Base-by-base conservation (phyloP, 2,888 invertebrate genomes). In the Allacma fusca region DNA sequence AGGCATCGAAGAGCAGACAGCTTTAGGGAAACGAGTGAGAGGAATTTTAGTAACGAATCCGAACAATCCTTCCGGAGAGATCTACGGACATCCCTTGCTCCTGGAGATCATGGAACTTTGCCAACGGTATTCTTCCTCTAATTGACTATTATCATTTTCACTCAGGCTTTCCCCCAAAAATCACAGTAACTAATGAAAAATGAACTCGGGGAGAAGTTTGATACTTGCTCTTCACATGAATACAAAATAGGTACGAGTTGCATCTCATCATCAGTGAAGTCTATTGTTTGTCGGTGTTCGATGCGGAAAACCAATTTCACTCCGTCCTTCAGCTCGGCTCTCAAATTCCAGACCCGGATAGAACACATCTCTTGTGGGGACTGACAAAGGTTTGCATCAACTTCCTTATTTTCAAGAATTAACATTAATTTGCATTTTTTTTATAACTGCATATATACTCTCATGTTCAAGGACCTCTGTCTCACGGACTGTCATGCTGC, bases 251-350 rank as follows among this genome's bases (percentile, higher is more conserved):
- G 65, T 75, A 79, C 43, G 50, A 76, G 62, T n/a, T 82, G 19
- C 81, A 82, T 67, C 57, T 82, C 12, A 81, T 82, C 71, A 77
- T 79, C 2, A 81, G 81, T 75, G 82, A 82, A 68, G 80, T 81
- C 75, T 82, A 81, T 68, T 80, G 79, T 70, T 76, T 81, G 76
- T 80, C 81, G 13, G 80, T 82, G n/a, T 82, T 81, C 69, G 79
- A 80, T 26, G 26, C 76, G 23, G 70, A 43, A 1, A 43, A 59
- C 12, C 19, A 72, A 13, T 82, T 81, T 69, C 72, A 77, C 7
- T 82, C 82, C 23, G 79, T 80, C 0, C 68, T 82, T 7, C 76
- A 77, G 43, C 73, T 82, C 0, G 59, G 57, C 0, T 29, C 26
- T 2, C 28, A 26, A 19, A 28, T 71, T 9, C 64, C 80, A 21